phyloP scores from a whole-genome alignment of 2,113 vertebrate genomes.

The Notarius quadriscutis region DNA sequence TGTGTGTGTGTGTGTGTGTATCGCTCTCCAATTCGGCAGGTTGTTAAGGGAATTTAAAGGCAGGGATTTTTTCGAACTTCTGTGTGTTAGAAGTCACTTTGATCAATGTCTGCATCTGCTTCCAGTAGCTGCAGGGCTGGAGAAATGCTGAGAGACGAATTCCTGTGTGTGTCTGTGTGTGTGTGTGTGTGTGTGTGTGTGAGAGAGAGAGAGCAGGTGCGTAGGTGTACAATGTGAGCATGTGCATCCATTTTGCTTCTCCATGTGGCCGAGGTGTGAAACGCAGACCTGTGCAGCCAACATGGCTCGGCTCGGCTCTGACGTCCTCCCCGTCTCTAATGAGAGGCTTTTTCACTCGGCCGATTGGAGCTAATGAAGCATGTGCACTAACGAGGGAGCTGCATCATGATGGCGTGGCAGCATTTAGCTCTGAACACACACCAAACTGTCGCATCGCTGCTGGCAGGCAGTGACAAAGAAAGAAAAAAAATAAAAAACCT shows the following conservation, averaged over 20 bases:
- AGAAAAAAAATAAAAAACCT: neutral
- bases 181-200: constrained; percentile 43
- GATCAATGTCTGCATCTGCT: constrained; percentile 77
- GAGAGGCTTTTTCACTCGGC: constrained; percentile 62
- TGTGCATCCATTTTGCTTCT: neutral
- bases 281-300: neutral
- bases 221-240: constrained; percentile 47
- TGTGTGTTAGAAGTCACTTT: constrained; percentile 78
- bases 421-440: neutral
- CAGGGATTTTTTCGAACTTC: constrained; percentile 70
- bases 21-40: constrained; percentile 46
- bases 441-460: neutral
- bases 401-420: neutral
- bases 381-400: constrained; percentile 54
- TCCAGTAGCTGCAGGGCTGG: constrained; percentile 71
- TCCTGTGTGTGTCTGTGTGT: constrained; percentile 54
- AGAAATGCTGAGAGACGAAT: constrained; percentile 75
- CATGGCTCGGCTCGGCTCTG: constrained; percentile 60
- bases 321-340: constrained; percentile 58
- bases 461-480: neutral
- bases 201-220: constrained; percentile 41
- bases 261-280: neutral
- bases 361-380: constrained; percentile 61
- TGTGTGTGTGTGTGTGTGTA: constrained; percentile 4
- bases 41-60: constrained; percentile 70